Conservation (phyloP, 2,888 invertebrate species). For the Drosophila neonasuta region DNA sequence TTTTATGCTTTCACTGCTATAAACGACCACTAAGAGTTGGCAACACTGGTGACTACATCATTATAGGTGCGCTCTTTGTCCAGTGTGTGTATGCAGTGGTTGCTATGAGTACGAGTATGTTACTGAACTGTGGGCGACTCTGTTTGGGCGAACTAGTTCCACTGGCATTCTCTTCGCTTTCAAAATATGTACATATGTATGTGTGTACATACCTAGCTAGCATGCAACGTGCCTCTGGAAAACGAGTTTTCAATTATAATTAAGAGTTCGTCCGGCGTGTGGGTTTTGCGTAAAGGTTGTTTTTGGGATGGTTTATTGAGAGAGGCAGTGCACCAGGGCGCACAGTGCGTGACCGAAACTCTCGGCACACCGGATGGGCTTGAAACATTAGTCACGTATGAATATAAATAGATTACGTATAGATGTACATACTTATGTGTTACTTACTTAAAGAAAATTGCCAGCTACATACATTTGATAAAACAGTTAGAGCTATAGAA, state of each 20-base stretch:
- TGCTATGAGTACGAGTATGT: slow-evolving; percentile 19
- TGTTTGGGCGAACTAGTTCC: slow-evolving; percentile 55
- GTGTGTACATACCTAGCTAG: background rate
- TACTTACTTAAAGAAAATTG: background rate
- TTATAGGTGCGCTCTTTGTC: slow-evolving; percentile 21
- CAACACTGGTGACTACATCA: too few species aligned
- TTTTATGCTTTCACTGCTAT: too few species aligned
- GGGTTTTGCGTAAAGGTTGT: slow-evolving; percentile 58
- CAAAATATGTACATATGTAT: slow-evolving; percentile 36
- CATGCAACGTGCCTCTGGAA: slow-evolving; percentile 30
- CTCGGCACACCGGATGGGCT: slow-evolving; percentile 67
- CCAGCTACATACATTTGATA: slow-evolving; percentile 1
- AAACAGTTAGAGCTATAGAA: too few species aligned
- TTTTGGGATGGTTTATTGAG: slow-evolving; percentile 44
- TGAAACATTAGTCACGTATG: slow-evolving; percentile 36
- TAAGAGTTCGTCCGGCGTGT: slow-evolving; percentile 57
- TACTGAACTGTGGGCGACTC: slow-evolving; percentile 50
- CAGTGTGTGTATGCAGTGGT: slow-evolving; percentile 14
- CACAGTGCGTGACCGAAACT: slow-evolving; percentile 43
- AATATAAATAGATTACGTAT: background rate
- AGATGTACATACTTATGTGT: background rate
- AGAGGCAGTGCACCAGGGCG: slow-evolving; percentile 17
- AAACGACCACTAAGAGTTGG: too few species aligned
- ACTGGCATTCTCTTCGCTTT: slow-evolving; percentile 34
- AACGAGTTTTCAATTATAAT: slow-evolving; percentile 70